Evolutionary conservation across 35 echinoderm and acorn worm species (phyloP).

Genomic region (Lytechinus variegatus): DNA sequence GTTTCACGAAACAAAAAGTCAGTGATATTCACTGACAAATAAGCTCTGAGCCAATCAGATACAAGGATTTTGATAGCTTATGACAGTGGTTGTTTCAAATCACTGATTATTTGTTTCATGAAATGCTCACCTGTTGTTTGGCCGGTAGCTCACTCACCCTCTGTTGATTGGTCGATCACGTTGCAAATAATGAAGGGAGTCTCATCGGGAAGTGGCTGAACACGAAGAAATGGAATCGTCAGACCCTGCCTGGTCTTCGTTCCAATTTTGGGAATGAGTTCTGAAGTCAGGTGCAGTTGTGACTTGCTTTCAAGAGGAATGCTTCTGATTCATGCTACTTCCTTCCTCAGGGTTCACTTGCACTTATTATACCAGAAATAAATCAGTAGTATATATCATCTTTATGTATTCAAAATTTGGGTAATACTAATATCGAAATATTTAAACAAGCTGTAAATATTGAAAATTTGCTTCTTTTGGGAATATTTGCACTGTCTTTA

Average conservation of each 20-base stretch:
- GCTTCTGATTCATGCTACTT: neutral
- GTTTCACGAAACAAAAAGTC: too few species aligned
- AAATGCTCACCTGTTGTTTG: too few species aligned
- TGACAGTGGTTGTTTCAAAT: too few species aligned
- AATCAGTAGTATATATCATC: neutral
- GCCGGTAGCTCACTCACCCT: neutral
- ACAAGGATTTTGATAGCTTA: too few species aligned
- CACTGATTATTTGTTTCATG: too few species aligned
- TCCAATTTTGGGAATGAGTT: neutral
- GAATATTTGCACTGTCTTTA: too few species aligned
- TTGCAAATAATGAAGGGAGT: neutral
- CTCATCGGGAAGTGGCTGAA: neutral
- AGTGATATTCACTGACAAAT: too few species aligned
- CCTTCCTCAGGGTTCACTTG: neutral
- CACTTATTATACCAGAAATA: neutral
- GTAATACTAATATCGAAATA: neutral
- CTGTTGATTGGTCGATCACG: neutral
- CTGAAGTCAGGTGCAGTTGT: slow-evolving; percentile 8
- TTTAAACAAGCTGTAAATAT: too few species aligned
- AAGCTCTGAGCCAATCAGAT: too few species aligned
- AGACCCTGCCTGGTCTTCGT: neutral
- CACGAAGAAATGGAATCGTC: neutral
- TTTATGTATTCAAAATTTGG: neutral
- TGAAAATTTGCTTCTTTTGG: too few species aligned
- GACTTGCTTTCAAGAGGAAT: neutral